Base-by-base conservation (phyloP, 1,140 invertebrate species). In the Micrasema minimum region DNA sequence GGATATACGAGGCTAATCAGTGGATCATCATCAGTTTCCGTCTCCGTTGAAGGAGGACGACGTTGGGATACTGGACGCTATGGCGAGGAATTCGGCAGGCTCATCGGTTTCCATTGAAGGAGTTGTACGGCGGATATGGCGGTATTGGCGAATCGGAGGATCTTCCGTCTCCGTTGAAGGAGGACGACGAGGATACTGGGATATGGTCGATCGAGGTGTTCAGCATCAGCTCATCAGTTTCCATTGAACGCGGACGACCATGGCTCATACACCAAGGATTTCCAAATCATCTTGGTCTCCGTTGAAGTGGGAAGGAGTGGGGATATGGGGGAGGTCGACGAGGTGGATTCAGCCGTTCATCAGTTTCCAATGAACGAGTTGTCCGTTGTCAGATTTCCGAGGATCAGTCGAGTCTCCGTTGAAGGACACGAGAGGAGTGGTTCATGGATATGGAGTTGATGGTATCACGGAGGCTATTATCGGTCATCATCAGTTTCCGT, bases 201-300 rank as follows among this genome's bases (percentile, higher is more conserved):
- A 53, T 53, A 20, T 16, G 50, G 37, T 37, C 55, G 55, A 59
- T 31, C 11, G 55, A 31, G 26, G 7, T 12, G 55, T 59, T 59
- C 16, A 23, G 7, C n/a, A 11, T 18, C 55, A 38, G 31, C 9
- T 31, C 23, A 41, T 72, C 69, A 7, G 23, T 67, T 38, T 72
- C 71, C 41, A 31, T 67, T 22, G 71, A 45, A 37, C 1, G 53
- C 65, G 14, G 61, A 65, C 22, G n/a, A 7, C 1, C 69, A 59
- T 1, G 62, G 48, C 1, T 20, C 48, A 1, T 50, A 43, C 26
- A 69, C 67, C 57, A 69, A 57, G 18, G 18, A 46, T 59, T n/a
- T 53, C 43, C 10, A 43, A 18, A 53, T 70, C 68, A 7, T 43
- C 22, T 2, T 53, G 1, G 55, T 48, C 0, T 69, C 66, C 51